Conservation (phyloP, 1,140 invertebrate genomes). For the Nilaparvata lugens region DNA sequence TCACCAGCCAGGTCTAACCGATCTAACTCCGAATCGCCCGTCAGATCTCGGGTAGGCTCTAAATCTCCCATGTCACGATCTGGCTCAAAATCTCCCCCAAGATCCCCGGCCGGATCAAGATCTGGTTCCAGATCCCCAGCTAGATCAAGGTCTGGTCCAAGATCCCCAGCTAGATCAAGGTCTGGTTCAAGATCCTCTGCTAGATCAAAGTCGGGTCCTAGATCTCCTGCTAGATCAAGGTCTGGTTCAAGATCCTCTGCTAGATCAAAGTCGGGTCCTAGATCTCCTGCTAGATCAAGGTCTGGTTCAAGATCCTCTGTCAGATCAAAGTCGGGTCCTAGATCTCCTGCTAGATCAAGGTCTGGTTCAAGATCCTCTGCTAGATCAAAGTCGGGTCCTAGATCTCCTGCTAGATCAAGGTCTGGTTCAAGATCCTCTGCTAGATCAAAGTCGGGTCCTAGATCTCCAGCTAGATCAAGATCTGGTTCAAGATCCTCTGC, state of each 20-base stretch:
- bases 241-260: conserved; percentile 4
- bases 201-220: conserved; percentile 19
- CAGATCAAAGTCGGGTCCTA: conserved; percentile 17
- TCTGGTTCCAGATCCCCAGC: not conserved
- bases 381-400: conserved; percentile 25
- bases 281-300: not conserved
- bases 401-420: conserved; percentile 16
- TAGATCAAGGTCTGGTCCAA: conserved; percentile 14
- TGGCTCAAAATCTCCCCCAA: conserved; percentile 19
- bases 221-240: conserved; percentile 10
- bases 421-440: conserved; percentile 18
- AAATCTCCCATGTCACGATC: conserved; percentile 20
- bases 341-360: conserved; percentile 10
- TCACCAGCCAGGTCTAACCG: too few species aligned
- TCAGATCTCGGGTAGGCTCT: conserved; percentile 16
- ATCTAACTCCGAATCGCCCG: too few species aligned
- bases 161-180: conserved; percentile 6
- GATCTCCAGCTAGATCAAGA: conserved; percentile 22
- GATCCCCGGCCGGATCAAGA: conserved; percentile 5
- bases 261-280: conserved; percentile 1
- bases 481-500: conserved; percentile 16
- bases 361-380: conserved; percentile 14
- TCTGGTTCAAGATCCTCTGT: not conserved
- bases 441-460: conserved; percentile 30
- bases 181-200: conserved; percentile 18